These are phyloP conservation scores for Myotis yumanensis DNA, from an alignment of 2,113 vertebrate genomes.

Conservation along the genomic window DNA sequence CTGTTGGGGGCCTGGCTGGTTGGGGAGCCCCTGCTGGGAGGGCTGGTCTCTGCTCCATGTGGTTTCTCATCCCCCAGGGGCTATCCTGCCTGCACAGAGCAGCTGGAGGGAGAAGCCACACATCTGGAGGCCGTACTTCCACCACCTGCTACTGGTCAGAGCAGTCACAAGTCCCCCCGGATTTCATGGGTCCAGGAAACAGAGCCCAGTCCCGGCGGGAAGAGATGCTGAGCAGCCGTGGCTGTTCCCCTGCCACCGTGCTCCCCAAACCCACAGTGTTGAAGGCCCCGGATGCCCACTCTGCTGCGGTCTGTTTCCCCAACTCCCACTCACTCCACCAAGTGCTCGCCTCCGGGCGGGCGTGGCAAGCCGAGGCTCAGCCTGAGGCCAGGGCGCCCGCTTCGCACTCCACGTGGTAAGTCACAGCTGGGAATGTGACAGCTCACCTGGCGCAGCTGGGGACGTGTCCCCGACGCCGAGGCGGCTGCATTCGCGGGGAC, in stretches of 20 bases:
- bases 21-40: no score
- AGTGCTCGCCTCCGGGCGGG: neutral
- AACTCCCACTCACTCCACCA: neutral
- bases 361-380: neutral
- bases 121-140: neutral
- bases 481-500: fast-evolving
- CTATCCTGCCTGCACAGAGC: neutral
- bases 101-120: no score
- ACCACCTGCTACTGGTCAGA: neutral
- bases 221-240: neutral
- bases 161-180: neutral
- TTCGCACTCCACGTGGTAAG: neutral
- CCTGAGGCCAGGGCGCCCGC: neutral
- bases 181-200: no score
- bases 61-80: neutral
- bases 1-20: neutral
- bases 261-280: no score
- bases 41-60: neutral
- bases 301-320: neutral
- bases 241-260: fast-evolving
- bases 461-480: fast-evolving
- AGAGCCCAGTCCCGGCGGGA: neutral
- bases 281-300: fast-evolving
- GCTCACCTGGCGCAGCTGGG: neutral
- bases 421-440: fast-evolving